These are phyloP conservation scores for Rutilus rutilus DNA, from an alignment of 2,113 vertebrate genomes.

Conservation along the genomic window DNA sequence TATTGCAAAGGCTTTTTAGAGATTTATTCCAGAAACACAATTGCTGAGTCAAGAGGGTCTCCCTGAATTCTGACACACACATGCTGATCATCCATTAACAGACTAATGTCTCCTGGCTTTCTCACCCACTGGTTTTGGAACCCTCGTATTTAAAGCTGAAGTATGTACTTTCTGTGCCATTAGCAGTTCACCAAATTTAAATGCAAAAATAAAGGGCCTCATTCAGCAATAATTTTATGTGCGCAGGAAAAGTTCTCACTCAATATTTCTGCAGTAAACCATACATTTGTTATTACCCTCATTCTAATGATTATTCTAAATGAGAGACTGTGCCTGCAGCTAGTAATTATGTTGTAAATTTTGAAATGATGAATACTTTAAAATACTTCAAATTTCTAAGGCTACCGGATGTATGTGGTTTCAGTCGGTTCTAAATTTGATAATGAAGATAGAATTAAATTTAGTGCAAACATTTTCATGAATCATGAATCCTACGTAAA, in stretches of 20 bases:
- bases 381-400: no score
- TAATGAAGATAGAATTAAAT: neutral
- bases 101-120: neutral
- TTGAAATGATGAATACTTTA: no score
- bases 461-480: neutral
- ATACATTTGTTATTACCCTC: neutral
- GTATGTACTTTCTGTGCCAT: neutral
- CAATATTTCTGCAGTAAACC: neutral
- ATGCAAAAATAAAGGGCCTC: neutral
- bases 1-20: conserved; percentile 28
- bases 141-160: neutral
- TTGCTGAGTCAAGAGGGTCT: conserved; percentile 41
- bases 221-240: neutral
- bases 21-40: conserved; percentile 37
- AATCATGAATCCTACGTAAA: neutral
- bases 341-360: no score
- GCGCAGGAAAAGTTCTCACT: neutral
- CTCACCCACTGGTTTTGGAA: conserved; percentile 16
- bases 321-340: neutral
- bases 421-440: neutral
- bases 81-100: conserved; percentile 29
- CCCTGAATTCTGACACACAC: conserved; percentile 27
- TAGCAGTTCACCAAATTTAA: neutral
- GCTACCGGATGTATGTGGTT: neutral
- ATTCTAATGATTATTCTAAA: neutral